Conservation (phyloP, 1,140 invertebrate species). For the Anastrepha obliqua region DNA sequence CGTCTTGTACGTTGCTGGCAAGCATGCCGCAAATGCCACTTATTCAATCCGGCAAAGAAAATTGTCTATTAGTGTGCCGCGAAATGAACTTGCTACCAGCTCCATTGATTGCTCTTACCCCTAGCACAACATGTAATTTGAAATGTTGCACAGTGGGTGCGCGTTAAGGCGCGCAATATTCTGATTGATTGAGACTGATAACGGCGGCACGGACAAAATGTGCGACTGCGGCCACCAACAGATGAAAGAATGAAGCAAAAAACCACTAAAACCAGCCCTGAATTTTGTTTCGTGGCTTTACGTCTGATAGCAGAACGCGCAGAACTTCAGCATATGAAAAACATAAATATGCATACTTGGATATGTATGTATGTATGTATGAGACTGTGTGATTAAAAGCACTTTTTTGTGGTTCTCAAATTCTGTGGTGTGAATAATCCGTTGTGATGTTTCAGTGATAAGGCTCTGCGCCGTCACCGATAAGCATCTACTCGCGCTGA, state of each 20-base stretch:
- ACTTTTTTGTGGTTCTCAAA: background rate
- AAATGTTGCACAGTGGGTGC: slow-evolving; percentile 30
- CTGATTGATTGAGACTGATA: slow-evolving; percentile 51
- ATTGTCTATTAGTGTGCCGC: background rate
- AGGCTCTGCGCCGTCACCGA: background rate
- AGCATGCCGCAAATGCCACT: background rate
- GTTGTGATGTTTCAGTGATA: slow-evolving; percentile 31
- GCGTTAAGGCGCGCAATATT: slow-evolving; percentile 18
- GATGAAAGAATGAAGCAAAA: background rate
- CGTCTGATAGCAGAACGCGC: background rate
- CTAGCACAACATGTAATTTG: background rate
- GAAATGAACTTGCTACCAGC: background rate
- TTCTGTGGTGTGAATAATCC: slow-evolving; percentile 39
- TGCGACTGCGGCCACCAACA: background rate
- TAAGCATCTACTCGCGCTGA: background rate
- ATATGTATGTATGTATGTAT: background rate
- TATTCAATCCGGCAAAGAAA: background rate
- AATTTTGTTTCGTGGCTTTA: background rate
- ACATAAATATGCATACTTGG: background rate
- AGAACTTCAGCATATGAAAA: background rate
- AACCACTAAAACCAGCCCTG: background rate
- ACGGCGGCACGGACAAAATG: background rate
- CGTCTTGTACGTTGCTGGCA: background rate
- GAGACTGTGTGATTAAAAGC: background rate
- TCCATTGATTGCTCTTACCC: background rate